A percentile compares a stretch with the other conserved stretches of the same genome.
Conservation (phyloP, 2,888 invertebrate species). For the Trissoscelio sp. region DNA sequence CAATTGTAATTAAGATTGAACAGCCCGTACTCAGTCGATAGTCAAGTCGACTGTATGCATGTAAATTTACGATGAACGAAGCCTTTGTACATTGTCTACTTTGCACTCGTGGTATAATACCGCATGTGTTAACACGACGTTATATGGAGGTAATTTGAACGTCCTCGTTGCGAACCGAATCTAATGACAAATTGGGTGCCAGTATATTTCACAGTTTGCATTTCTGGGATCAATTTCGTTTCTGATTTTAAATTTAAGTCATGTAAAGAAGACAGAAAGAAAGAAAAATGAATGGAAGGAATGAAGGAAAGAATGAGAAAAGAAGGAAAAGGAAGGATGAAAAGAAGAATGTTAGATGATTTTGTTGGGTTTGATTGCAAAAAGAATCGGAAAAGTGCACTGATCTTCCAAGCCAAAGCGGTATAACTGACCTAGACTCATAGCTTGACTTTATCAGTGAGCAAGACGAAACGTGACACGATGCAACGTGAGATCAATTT, state of each 20-base stretch:
- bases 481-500: constrained; percentile 34
- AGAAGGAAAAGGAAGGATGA: too few species aligned
- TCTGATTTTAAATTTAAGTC: not conserved
- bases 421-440: constrained; percentile 52
- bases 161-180: constrained; percentile 15
- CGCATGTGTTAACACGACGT: constrained; percentile 14
- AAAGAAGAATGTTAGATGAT: too few species aligned
- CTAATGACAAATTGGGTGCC: not conserved
- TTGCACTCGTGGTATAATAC: not conserved
- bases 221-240: constrained; percentile 5
- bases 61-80: constrained; percentile 16
- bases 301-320: too few species aligned
- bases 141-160: constrained; percentile 27
- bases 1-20: constrained; percentile 33
- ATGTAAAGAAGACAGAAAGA: too few species aligned
- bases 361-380: not conserved
- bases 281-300: too few species aligned
- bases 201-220: not conserved
- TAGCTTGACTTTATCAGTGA: not conserved
- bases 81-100: constrained; percentile 36
- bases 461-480: too few species aligned
- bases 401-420: constrained; percentile 12
- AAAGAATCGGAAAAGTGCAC: constrained; percentile 5
- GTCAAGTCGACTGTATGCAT: not conserved
- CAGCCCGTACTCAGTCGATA: constrained; percentile 18